A percentile compares a stretch with the other conserved stretches of the same genome.
Evolutionary conservation across 2,888 invertebrate species (phyloP).

Genomic region (Ephialtes manifestator): DNA sequence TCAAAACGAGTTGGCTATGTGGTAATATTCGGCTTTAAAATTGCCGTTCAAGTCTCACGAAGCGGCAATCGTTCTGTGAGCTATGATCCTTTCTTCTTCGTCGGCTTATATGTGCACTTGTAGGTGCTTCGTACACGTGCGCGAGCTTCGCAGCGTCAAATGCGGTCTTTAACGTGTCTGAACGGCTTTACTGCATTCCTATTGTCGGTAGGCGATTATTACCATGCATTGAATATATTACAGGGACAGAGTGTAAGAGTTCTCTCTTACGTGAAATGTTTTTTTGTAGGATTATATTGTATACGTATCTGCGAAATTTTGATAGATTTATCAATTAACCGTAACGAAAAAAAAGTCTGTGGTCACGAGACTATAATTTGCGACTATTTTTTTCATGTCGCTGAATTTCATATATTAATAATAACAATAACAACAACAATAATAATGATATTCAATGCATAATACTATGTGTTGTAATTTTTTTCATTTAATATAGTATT

Average conservation of each 20-base stretch:
- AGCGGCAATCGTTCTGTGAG: conserved; percentile 7
- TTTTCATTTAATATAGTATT: not conserved
- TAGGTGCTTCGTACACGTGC: conserved; percentile 24
- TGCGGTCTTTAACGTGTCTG: conserved; percentile 12
- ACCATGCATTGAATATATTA: conserved; percentile 23
- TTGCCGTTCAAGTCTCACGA: not conserved
- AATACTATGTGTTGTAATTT: too few species aligned
- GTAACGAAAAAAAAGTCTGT: not conserved
- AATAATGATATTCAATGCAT: not conserved
- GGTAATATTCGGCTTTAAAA: conserved; percentile 4
- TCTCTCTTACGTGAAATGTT: not conserved
- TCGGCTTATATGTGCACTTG: conserved; percentile 26
- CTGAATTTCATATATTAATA: not conserved
- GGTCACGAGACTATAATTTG: not conserved
- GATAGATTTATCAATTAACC: not conserved
- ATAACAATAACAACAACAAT: not conserved
- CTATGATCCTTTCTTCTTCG: conserved; percentile 8
- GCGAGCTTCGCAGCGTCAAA: conserved; percentile 2
- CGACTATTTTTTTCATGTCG: not conserved
- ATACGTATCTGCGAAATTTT: not conserved
- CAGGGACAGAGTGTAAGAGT: not conserved
- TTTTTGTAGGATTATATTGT: too few species aligned
- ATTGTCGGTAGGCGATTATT: conserved; percentile 4
- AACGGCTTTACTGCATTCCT: conserved; percentile 28
- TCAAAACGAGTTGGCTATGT: conserved; percentile 3